These are phyloP conservation scores for Agriopis leucophaearia DNA, from an alignment of 2,888 invertebrate genomes.

Conservation along the genomic window DNA sequence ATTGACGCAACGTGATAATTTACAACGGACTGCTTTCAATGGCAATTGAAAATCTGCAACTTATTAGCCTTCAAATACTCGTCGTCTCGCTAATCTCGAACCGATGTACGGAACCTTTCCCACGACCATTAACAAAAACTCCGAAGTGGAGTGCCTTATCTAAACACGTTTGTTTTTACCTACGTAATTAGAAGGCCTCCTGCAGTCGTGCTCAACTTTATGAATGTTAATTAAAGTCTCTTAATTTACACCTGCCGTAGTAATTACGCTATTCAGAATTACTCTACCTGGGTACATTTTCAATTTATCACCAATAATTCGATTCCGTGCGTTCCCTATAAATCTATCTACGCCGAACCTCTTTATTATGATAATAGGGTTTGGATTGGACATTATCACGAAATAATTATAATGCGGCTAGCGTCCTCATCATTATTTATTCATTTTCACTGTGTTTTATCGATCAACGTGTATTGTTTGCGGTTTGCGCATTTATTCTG, in stretches of 20 bases:
- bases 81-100: conserved; percentile 17
- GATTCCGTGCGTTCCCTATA: conserved; percentile 41
- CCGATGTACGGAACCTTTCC: conserved; percentile 39
- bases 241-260: conserved; percentile 50
- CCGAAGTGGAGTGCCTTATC: conserved; percentile 54
- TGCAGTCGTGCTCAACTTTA: conserved; percentile 42
- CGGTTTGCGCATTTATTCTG: conserved; percentile 53
- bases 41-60: conserved; percentile 14
- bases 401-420: conserved; percentile 66
- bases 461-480: conserved; percentile 67
- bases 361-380: conserved; percentile 56
- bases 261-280: conserved; percentile 47
- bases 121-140: conserved; percentile 40
- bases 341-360: conserved; percentile 43
- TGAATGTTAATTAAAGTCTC: conserved; percentile 52
- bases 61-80: conserved; percentile 18
- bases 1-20: conserved; percentile 17
- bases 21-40: neutral
- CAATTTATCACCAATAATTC: conserved; percentile 46
- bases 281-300: conserved; percentile 39
- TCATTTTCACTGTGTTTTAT: conserved; percentile 73
- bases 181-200: conserved; percentile 54
- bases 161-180: conserved; percentile 54
- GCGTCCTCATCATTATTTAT: conserved; percentile 67
- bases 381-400: conserved; percentile 59